phyloP scores from a whole-genome alignment of 1,140 invertebrate species.

The Mactra quadrangularis region DNA sequence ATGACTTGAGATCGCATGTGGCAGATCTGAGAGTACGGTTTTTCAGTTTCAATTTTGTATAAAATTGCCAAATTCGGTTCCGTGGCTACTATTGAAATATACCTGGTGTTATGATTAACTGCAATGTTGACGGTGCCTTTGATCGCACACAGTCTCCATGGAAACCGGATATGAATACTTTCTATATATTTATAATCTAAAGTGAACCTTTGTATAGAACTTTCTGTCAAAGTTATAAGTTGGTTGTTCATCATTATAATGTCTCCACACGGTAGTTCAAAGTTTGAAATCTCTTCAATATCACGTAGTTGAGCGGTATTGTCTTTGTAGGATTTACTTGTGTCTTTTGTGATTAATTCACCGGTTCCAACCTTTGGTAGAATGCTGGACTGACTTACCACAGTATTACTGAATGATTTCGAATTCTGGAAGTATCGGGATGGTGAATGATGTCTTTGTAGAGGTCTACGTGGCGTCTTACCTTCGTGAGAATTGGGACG shows the following conservation, averaged over 20 bases:
- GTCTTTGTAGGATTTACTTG: slow-evolving; percentile 25
- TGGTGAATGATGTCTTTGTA: slow-evolving; percentile 15
- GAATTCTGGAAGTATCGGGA: slow-evolving; percentile 18
- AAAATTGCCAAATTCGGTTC: slow-evolving; percentile 29
- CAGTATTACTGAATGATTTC: not conserved
- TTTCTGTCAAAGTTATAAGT: slow-evolving; percentile 30
- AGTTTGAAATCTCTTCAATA: slow-evolving; percentile 34
- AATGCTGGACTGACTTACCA: slow-evolving; percentile 9
- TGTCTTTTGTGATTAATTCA: slow-evolving; percentile 40
- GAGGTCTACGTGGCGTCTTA: slow-evolving; percentile 1
- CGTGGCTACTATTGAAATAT: slow-evolving; percentile 44
- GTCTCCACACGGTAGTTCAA: slow-evolving; percentile 59
- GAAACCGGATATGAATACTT: slow-evolving; percentile 46
- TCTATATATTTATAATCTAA: slow-evolving; percentile 43
- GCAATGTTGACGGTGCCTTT: slow-evolving; percentile 36
- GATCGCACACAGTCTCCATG: slow-evolving; percentile 60
- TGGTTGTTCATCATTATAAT: slow-evolving; percentile 26
- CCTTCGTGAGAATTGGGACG: slow-evolving; percentile 29
- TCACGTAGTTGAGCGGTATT: not conserved
- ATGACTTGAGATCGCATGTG: slow-evolving; percentile 53
- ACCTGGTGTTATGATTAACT: slow-evolving; percentile 57
- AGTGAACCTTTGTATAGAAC: slow-evolving; percentile 46
- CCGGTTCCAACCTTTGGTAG: slow-evolving; percentile 56
- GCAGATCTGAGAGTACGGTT: slow-evolving; percentile 57
- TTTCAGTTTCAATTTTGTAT: slow-evolving; percentile 59